A percentile compares a stretch with the other conserved stretches of the same genome.
These are phyloP conservation scores for Meandrina meandrites DNA, from an alignment of 92 coral and sea anemone species.

Conservation along the genomic window DNA sequence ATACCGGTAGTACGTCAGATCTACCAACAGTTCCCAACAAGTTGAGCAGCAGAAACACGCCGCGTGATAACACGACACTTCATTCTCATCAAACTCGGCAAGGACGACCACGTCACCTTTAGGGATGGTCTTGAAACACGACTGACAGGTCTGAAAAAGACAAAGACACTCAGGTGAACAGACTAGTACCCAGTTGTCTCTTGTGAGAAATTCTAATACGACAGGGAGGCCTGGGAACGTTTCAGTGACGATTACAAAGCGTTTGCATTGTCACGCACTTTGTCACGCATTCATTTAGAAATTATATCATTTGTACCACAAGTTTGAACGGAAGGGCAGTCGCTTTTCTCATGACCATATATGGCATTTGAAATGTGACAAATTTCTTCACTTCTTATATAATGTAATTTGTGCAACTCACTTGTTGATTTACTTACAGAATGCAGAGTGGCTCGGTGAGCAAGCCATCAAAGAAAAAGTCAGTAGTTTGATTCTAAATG, in stretches of 20 bases:
- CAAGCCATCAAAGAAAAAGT: background rate
- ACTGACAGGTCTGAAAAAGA: slow-evolving; percentile 65
- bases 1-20: slow-evolving; percentile 77
- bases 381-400: too few relatives aligned
- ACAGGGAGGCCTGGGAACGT: too few relatives aligned
- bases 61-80: slow-evolving; percentile 85
- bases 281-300: too few relatives aligned
- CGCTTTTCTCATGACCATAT: too few relatives aligned
- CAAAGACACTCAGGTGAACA: background rate
- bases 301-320: too few relatives aligned
- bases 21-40: slow-evolving; percentile 86
- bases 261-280: too few relatives aligned
- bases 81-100: slow-evolving; percentile 66
- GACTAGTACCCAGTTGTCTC: background rate
- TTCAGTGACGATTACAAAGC: too few relatives aligned
- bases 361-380: too few relatives aligned
- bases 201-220: too few relatives aligned
- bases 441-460: background rate
- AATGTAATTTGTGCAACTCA: too few relatives aligned
- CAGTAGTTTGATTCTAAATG: background rate
- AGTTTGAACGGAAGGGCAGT: too few relatives aligned
- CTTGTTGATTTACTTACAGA: background rate
- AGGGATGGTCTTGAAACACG: slow-evolving; percentile 76
- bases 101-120: slow-evolving; percentile 82
- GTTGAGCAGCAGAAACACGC: slow-evolving; percentile 92